phyloP scores from a whole-genome alignment of 2,888 invertebrate genomes.

The Biston betularia region DNA sequence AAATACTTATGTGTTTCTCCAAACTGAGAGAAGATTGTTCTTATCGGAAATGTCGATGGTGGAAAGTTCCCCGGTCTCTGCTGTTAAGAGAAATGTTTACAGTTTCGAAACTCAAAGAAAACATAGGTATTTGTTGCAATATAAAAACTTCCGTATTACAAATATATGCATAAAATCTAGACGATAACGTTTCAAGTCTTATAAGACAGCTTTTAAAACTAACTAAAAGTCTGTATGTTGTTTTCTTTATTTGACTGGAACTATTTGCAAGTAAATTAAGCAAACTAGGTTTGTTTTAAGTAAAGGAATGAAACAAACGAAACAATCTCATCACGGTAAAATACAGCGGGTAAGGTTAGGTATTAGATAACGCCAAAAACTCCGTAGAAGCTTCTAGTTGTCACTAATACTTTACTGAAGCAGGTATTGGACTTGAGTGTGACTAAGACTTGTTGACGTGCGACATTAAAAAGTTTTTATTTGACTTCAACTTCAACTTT shows the following conservation, averaged over 20 bases:
- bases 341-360: too few species aligned
- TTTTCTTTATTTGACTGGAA: neutral
- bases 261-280: neutral
- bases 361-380: too few species aligned
- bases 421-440: too few species aligned
- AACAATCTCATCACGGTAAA: too few species aligned
- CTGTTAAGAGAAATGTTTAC: conserved; percentile 26
- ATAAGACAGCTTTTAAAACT: neutral
- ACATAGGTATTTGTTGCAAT: neutral
- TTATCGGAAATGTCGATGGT: conserved; percentile 27
- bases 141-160: neutral
- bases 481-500: too few species aligned
- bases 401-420: too few species aligned
- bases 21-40: conserved; percentile 20
- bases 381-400: too few species aligned
- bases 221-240: neutral
- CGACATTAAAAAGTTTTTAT: too few species aligned
- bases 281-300: too few species aligned
- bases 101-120: conserved; percentile 17
- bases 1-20: conserved; percentile 7
- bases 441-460: too few species aligned
- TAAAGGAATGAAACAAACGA: too few species aligned
- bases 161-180: neutral
- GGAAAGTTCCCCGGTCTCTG: conserved; percentile 34
- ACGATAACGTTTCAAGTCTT: neutral